A percentile compares a stretch with the other conserved stretches of the same genome.
Evolutionary conservation across 2,113 vertebrate species (phyloP).

Genomic region (Scopus umbretta): DNA sequence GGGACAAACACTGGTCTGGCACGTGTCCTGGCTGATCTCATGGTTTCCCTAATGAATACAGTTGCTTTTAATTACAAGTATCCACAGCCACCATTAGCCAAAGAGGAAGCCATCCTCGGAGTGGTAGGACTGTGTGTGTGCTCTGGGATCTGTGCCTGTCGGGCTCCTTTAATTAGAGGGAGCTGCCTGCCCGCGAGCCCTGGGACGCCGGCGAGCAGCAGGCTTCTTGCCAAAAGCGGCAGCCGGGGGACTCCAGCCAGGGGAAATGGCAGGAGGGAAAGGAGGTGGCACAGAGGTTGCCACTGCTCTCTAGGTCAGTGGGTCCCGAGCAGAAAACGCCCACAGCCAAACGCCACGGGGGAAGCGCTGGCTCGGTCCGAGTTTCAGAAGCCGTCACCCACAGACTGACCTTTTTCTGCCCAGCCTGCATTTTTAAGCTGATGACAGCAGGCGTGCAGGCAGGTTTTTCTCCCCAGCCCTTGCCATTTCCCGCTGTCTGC

Average conservation of each 20-base stretch:
- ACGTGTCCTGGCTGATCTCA: background rate
- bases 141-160: background rate
- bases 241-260: background rate
- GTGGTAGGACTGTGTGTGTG: background rate
- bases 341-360: background rate
- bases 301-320: background rate
- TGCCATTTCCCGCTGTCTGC: fast-evolving
- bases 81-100: background rate
- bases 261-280: background rate
- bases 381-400: background rate
- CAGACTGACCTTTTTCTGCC: background rate
- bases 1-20: background rate
- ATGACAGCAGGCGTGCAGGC: background rate
- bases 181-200: background rate
- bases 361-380: background rate
- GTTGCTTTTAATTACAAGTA: slow-evolving; percentile 11
- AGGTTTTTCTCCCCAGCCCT: background rate
- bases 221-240: background rate
- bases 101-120: background rate
- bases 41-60: background rate
- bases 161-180: background rate
- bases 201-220: background rate
- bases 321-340: background rate
- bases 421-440: background rate
- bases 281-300: background rate